Evolutionary conservation across 2,888 invertebrate species (phyloP).

Genomic region (Ormyrus thymus): DNA sequence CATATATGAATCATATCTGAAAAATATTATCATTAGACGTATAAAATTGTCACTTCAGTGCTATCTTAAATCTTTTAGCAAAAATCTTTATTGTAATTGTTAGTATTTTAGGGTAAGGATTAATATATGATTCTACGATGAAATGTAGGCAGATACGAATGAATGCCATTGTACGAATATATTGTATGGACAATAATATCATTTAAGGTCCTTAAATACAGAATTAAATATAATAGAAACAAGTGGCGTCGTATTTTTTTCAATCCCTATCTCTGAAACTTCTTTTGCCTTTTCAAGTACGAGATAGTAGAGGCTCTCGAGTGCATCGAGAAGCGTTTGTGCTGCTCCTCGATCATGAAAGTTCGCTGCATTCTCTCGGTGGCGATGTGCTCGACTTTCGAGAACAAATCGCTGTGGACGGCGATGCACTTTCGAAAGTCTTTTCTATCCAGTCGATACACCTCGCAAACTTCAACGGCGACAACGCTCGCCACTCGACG

Average conservation of each 20-base stretch:
- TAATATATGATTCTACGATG: conserved; percentile 63
- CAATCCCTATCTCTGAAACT: no score
- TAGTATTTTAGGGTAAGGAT: conserved; percentile 65
- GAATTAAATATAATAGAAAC: conserved; percentile 59
- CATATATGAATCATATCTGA: conserved; percentile 56
- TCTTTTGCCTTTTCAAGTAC: background rate
- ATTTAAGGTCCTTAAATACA: conserved; percentile 71
- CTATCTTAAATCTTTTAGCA: conserved; percentile 62
- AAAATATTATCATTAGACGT: conserved; percentile 61
- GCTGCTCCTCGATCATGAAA: conserved; percentile 69
- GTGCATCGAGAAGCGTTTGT: conserved; percentile 62
- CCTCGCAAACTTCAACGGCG: conserved; percentile 79
- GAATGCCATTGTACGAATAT: conserved; percentile 67
- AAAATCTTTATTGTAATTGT: conserved; percentile 64
- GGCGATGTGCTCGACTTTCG: conserved; percentile 70
- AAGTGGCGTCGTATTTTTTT: background rate
- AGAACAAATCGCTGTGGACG: conserved; percentile 66
- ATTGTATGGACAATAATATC: conserved; percentile 74
- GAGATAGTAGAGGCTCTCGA: conserved; percentile 22
- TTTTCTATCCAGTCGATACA: conserved; percentile 78
- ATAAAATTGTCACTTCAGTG: conserved; percentile 61
- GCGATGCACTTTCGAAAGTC: conserved; percentile 75
- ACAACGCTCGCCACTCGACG: conserved; percentile 78
- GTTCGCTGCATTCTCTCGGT: conserved; percentile 71
- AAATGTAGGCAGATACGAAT: conserved; percentile 58